Evolutionary conservation across 1,140 invertebrate genomes (phyloP), one percentile per base, ranked within the genome.

Genomic region (Tetramorium alpestre): DNA sequence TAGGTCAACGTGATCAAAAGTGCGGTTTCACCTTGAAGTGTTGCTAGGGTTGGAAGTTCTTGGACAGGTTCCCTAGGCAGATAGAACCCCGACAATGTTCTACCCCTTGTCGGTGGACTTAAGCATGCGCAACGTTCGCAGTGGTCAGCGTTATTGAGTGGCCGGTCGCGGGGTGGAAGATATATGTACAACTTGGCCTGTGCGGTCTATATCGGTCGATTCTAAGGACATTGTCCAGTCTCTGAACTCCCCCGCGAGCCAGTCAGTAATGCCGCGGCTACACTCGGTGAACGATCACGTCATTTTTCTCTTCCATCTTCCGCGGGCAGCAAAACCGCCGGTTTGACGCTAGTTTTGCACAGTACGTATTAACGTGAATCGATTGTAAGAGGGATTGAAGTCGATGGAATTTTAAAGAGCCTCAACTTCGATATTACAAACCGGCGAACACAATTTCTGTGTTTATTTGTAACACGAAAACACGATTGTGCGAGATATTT

Each of bases 91-190:
- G 54, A 75, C 80, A 58, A 69, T 84, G 84, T 86, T 91, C 82
- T 62, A 87, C 49, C 78, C 85, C 51, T 65, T 62, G 67, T 60
- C 41, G 78, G 86, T 65, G 49, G 78, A 87, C 51, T 87, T 88
- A 93, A 89, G 92, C 94, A 94, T 95, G 94, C 94, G 94, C 94
- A 91, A 88, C 88, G 78, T 90, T 84, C 60, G 51, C 84, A 88
- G 60, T 92, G 94, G 94, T 94, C 94, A 95, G 91, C 93, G 92
- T 91, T 95, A 95, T 95, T 94, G 94, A 95, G 94, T 95, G 92
- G 91, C 88, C 93, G 91, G 90, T 73, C 85, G 81, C 38, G 64
- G 75, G 25, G 25, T 91, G 91, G 91, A 93, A 91, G 93, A 93
- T 94, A 92, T 92, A 92, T 80, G 87, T 81, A 47, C 82, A 89